Conservation (phyloP, 2,797 vertebrate genomes). For the Syndactyla subalaris region DNA sequence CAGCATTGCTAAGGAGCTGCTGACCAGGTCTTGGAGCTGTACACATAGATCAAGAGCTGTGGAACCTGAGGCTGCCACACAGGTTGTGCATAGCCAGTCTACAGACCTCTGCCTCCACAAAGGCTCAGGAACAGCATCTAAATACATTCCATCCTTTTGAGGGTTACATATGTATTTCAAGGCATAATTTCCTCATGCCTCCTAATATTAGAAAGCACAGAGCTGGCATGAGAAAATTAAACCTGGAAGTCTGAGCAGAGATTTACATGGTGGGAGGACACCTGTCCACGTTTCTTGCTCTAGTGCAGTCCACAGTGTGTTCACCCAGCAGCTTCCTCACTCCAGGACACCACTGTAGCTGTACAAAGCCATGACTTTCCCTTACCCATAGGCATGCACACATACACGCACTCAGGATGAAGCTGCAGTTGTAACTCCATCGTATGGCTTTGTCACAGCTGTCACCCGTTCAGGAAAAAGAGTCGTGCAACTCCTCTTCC, state of each 20-base stretch:
- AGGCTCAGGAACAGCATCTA: neutral
- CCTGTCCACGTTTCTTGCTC: neutral
- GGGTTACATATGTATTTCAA: neutral
- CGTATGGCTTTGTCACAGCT: slow-evolving; percentile 19
- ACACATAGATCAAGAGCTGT: neutral
- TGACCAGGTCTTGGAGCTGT: neutral
- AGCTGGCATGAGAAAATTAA: neutral
- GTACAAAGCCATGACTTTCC: neutral
- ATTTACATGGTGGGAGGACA: neutral
- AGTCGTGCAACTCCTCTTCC: slow-evolving; percentile 39
- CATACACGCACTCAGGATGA: neutral
- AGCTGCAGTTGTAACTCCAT: neutral
- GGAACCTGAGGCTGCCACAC: neutral
- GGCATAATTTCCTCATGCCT: neutral
- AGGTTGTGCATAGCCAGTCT: neutral
- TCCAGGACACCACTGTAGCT: neutral
- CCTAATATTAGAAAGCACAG: neutral
- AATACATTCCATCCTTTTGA: neutral
- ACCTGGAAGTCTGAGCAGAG: neutral
- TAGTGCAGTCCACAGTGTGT: neutral
- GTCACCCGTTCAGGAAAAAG: neutral
- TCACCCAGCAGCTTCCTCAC: neutral
- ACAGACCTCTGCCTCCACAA: neutral
- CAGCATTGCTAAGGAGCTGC: accelerated
- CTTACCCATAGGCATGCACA: neutral